These are phyloP conservation scores for Sisor rabdophorus DNA, from an alignment of 2,113 vertebrate genomes.

Conservation along the genomic window DNA sequence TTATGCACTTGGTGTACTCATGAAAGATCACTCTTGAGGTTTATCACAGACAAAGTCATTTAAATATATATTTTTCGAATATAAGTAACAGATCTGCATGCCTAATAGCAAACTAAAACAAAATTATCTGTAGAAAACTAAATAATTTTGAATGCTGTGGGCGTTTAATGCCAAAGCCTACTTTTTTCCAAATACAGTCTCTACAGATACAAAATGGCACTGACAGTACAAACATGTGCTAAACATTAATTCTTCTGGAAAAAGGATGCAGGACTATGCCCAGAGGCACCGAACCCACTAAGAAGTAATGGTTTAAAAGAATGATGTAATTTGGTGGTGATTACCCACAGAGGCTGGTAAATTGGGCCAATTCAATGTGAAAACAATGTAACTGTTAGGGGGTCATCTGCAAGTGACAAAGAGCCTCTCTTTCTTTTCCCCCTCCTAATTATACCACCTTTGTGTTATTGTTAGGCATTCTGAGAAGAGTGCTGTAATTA, in stretches of 20 bases:
- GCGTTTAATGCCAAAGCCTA: background rate
- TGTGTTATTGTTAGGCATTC: constrained; percentile 55
- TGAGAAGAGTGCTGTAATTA: constrained; percentile 42
- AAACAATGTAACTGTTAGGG: constrained; percentile 65
- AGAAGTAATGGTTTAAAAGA: constrained; percentile 58
- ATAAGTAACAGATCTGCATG: background rate
- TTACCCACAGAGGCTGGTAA: constrained; percentile 57
- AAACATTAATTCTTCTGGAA: constrained; percentile 65
- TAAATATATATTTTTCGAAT: background rate
- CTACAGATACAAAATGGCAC: background rate
- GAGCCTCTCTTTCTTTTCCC: constrained; percentile 45
- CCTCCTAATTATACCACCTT: constrained; percentile 53
- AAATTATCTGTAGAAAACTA: background rate
- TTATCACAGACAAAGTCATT: constrained; percentile 18
- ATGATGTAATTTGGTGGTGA: constrained; percentile 69
- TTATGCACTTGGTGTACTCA: background rate
- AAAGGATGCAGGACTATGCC: constrained; percentile 57
- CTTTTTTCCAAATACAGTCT: background rate
- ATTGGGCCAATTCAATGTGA: constrained; percentile 44
- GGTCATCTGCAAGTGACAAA: constrained; percentile 64
- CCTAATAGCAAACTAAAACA: background rate
- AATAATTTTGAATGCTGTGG: background rate
- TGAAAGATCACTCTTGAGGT: background rate
- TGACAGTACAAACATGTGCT: constrained; percentile 38
- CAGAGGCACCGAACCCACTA: constrained; percentile 60